phyloP scores from a whole-genome alignment of 1,140 invertebrate species.

The Diplogasteroides magnus region DNA sequence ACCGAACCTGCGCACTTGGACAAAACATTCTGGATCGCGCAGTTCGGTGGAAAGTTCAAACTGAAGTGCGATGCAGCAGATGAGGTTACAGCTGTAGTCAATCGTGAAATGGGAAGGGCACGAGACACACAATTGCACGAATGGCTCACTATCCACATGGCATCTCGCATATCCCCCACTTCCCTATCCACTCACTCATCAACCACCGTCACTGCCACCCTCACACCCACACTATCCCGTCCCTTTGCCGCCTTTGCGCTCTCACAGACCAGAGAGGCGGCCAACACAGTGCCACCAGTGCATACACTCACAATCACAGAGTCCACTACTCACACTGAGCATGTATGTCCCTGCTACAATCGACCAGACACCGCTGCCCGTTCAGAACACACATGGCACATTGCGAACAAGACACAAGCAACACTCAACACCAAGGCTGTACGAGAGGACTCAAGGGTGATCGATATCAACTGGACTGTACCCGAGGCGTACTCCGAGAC shows the following conservation, averaged over 20 bases:
- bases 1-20: constrained; percentile 10
- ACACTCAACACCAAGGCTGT: neutral
- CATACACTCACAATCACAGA: neutral
- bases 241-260: neutral
- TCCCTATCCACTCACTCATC: neutral
- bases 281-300: neutral
- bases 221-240: neutral
- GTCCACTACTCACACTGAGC: neutral
- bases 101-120: neutral
- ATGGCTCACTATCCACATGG: neutral
- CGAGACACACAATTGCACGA: neutral
- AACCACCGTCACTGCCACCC: neutral
- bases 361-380: neutral
- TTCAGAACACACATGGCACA: neutral
- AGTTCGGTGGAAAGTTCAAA: constrained; percentile 28
- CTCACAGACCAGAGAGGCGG: neutral
- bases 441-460: neutral
- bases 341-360: neutral
- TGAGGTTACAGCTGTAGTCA: constrained; percentile 20
- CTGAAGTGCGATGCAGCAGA: constrained; percentile 45
- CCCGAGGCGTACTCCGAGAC: neutral
- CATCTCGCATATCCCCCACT: neutral
- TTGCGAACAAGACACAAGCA: neutral
- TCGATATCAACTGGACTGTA: constrained; percentile 5
- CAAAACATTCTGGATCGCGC: constrained; percentile 24